Conservation (phyloP, 1,140 invertebrate genomes). For the Drosophila guanche region DNA sequence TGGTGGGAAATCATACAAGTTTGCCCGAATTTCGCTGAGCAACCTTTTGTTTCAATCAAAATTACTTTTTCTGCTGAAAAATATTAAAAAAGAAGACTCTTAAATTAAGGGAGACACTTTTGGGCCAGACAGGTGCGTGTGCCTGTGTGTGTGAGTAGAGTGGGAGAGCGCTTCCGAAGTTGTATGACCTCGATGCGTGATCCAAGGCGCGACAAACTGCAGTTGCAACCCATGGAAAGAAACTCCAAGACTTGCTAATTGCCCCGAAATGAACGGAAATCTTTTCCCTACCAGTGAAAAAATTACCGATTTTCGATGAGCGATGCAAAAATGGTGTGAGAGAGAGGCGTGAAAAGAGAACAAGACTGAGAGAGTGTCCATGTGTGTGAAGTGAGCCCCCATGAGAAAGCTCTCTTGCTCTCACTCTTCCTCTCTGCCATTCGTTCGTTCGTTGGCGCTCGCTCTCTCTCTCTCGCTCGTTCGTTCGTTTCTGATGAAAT, state of each 20-base stretch:
- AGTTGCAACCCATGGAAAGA: constrained; percentile 34
- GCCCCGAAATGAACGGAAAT: constrained; percentile 66
- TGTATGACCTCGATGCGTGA: constrained; percentile 23
- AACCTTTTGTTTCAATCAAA: constrained; percentile 19
- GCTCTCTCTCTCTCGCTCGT: constrained; percentile 18
- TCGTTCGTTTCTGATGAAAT: constrained; percentile 75
- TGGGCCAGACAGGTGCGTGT: background rate
- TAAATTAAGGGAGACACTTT: constrained; percentile 43
- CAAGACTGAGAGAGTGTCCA: constrained; percentile 5
- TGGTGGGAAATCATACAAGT: constrained; percentile 20
- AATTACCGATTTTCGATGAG: constrained; percentile 1
- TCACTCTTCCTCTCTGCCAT: too few relatives aligned
- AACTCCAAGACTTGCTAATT: constrained; percentile 60
- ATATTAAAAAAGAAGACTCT: constrained; percentile 30
- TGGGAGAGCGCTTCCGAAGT: background rate
- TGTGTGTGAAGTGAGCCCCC: constrained; percentile 33
- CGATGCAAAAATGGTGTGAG: constrained; percentile 22
- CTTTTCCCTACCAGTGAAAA: constrained; percentile 19
- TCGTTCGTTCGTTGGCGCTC: constrained; percentile 14
- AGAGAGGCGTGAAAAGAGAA: constrained; percentile 34
- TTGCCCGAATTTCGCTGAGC: constrained; percentile 32
- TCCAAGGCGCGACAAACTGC: constrained; percentile 20
- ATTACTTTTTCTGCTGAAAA: constrained; percentile 29
- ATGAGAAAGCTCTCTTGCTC: constrained; percentile 19
- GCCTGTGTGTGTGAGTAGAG: background rate